Conservation (phyloP, 2,888 invertebrate genomes). For the Eupeodes latifasciatus region DNA sequence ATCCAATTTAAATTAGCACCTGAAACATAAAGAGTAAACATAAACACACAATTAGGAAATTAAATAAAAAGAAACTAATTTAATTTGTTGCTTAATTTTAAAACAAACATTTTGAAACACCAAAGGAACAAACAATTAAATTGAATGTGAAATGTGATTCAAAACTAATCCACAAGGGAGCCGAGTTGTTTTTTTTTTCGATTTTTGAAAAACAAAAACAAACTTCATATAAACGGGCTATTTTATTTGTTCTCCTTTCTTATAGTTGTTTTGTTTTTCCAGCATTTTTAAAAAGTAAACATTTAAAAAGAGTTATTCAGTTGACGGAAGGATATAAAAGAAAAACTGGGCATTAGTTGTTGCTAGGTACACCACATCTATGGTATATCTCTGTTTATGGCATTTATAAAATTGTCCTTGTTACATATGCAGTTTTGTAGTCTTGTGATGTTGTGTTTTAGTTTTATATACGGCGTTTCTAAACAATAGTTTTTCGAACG, state of each 20-base stretch:
- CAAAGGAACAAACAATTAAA: neutral
- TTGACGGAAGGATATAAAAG: conserved; percentile 58
- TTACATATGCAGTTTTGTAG: neutral
- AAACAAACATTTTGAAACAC: neutral
- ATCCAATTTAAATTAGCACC: conserved; percentile 32
- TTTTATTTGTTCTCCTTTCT: conserved; percentile 27
- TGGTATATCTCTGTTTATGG: neutral
- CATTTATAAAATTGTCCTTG: neutral
- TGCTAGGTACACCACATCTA: neutral
- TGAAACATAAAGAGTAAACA: conserved; percentile 44
- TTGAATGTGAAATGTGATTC: neutral
- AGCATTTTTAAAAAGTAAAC: conserved; percentile 37
- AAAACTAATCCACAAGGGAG: neutral
- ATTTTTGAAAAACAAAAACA: conserved; percentile 15
- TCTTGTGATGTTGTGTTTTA: neutral
- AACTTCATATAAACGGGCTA: neutral
- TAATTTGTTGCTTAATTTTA: conserved; percentile 32
- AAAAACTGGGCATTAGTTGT: neutral
- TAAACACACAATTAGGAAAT: conserved; percentile 18
- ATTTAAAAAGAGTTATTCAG: conserved; percentile 66
- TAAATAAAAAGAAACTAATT: neutral
- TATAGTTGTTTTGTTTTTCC: neutral
- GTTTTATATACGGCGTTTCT: neutral
- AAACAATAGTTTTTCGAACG: conserved; percentile 53
- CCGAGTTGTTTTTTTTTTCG: neutral